Evolutionary conservation across 2,888 invertebrate genomes (phyloP).

Genomic region (Mesorhabditis belari): DNA sequence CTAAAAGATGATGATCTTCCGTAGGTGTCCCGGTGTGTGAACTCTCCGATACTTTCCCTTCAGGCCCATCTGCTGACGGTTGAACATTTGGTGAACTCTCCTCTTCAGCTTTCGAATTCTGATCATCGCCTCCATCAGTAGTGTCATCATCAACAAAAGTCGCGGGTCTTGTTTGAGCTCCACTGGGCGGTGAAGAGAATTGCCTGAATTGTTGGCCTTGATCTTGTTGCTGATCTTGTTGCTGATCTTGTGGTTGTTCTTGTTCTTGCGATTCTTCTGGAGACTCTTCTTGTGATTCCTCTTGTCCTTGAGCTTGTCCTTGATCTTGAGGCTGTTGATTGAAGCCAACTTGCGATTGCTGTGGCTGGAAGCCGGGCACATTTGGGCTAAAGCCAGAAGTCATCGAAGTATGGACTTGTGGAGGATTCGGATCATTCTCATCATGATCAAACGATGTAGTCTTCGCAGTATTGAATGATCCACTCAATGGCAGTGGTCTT

Average conservation of each 20-base stretch:
- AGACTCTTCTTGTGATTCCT: no score
- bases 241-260: no score
- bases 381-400: not conserved
- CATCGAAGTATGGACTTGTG: not conserved
- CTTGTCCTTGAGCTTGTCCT: no score
- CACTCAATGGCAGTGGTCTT: not conserved
- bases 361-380: not conserved
- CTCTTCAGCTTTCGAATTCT: not conserved
- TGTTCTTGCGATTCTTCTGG: no score
- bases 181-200: not conserved
- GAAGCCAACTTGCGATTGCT: not conserved
- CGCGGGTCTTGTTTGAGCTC: not conserved
- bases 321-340: not conserved
- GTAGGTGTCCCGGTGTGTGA: not conserved
- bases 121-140: not conserved
- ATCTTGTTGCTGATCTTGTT: no score
- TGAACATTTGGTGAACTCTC: not conserved
- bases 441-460: not conserved
- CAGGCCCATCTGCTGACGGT: not conserved
- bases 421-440: not conserved
- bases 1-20: not conserved
- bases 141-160: not conserved
- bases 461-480: not conserved
- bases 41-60: not conserved
- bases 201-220: not conserved